Base-by-base conservation (phyloP, 2,113 vertebrate genomes). In the Alosa alosa region DNA sequence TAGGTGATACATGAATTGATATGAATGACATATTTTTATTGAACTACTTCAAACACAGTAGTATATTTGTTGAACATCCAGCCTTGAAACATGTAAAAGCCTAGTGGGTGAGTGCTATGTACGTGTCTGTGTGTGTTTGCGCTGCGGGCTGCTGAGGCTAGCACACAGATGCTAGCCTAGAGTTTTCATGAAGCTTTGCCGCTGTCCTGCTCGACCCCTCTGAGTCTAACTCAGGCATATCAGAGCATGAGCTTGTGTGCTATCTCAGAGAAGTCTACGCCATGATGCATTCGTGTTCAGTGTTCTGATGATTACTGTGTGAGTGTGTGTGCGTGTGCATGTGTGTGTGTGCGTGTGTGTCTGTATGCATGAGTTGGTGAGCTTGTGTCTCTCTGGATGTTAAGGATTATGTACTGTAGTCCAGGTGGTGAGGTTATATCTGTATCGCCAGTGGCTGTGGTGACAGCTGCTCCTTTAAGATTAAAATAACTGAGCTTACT, bases 391-490 rank as follows among this genome's bases (percentile, higher is more conserved):
- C 0, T 75, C 72, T 78, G 72, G 72, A 78, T 78, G 72, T 78
- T 41, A 78, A 78, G 72, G 72, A 72, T 3, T 78, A 78, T 78
- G 72, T 78, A 39, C 72, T 78, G 72, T 78, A 78, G 72, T 78
- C 31, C 72, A 78, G 17, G 72, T 41, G 72, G 72, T 78, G 72
- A 78, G 72, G 72, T 78, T 78, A 78, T 78, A 78, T 78, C 72
- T 78, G 72, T 78, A 39, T 31, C 39, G 15, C 72, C 39, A 15
- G 72, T 36, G 25, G 72, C 72, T 13, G 72, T 39, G 72, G 13
- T 15, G 11, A 15, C 72, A 78, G 72, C 72, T 39, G 72, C 31
- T 39, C 72, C 72, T 78, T 31, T 78, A 17, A 78, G 31, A 68
- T 13, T 78, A 36, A 78, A 31, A 39, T 39, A 78, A 78, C 72